Evolutionary conservation across 1,140 invertebrate species (phyloP).

Genomic region (Drosophila lowei): DNA sequence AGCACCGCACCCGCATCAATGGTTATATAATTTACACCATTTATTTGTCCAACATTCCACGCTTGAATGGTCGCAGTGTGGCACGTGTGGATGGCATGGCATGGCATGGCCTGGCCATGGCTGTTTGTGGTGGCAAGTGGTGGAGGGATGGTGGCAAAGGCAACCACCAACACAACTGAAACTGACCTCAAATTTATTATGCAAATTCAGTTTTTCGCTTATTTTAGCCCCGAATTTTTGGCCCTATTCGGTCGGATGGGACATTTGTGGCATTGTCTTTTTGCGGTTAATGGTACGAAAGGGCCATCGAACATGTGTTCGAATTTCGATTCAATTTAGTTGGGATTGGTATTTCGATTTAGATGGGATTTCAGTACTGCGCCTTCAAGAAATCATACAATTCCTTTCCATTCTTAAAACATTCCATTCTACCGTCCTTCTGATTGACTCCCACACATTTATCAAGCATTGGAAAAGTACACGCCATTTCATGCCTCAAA

Average conservation of each 20-base stretch:
- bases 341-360: not conserved
- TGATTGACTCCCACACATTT: no score
- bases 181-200: constrained; percentile 48
- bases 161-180: constrained; percentile 24
- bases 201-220: constrained; percentile 44
- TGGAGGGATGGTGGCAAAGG: not conserved
- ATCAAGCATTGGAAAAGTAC: no score
- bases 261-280: constrained; percentile 15
- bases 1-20: constrained; percentile 32
- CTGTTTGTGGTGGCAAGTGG: constrained; percentile 1
- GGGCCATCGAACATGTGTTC: constrained; percentile 48
- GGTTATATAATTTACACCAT: constrained; percentile 66
- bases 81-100: constrained; percentile 32
- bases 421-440: no score
- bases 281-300: constrained; percentile 46
- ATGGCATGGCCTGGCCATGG: constrained; percentile 7
- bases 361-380: no score
- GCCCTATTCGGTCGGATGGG: constrained; percentile 4
- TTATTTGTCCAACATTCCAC: constrained; percentile 63
- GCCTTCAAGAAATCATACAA: no score
- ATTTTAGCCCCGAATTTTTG: constrained; percentile 23
- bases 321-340: constrained; percentile 18
- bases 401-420: no score
- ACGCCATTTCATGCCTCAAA: no score
- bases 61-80: constrained; percentile 21